A percentile compares a stretch with the other conserved stretches of the same genome.
Conservation (phyloP, 2,113 vertebrate species). For the Psittacula cyanocephala region DNA sequence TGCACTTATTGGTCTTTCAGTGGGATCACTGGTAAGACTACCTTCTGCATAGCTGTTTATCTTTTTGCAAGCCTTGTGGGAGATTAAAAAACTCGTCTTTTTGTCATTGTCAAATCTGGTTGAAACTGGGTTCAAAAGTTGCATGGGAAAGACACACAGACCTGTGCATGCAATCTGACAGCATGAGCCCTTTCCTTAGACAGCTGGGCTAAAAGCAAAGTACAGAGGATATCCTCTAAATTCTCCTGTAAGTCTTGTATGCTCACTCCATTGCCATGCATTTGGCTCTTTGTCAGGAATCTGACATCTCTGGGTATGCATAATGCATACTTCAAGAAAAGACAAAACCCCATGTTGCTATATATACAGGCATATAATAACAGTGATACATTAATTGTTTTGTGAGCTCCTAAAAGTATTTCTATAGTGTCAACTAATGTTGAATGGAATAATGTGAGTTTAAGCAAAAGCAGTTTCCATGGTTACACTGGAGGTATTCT, state of each 20-base stretch:
- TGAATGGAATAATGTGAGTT: slow-evolving; percentile 65
- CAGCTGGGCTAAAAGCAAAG: not conserved
- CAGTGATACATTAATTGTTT: slow-evolving; percentile 48
- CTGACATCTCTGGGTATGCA: not conserved
- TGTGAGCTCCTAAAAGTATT: slow-evolving; percentile 65
- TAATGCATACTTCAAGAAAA: not conserved
- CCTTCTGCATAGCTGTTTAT: not conserved
- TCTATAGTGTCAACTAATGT: slow-evolving; percentile 57
- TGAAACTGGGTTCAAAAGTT: not conserved
- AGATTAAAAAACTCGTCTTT: not conserved
- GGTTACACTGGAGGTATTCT: slow-evolving; percentile 72
- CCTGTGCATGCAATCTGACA: not conserved
- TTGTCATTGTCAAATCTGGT: not conserved
- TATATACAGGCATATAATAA: not conserved
- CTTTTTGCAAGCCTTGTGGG: not conserved
- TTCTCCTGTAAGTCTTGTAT: not conserved
- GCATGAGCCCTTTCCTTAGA: not conserved
- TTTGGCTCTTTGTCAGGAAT: slow-evolving; percentile 28
- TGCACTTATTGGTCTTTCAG: not conserved
- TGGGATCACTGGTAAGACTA: not conserved
- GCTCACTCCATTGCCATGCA: not conserved
- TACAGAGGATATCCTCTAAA: not conserved
- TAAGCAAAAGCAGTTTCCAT: slow-evolving; percentile 79
- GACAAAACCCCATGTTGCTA: not conserved
- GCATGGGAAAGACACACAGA: not conserved